Base-by-base conservation (phyloP, 2,888 invertebrate genomes). In the Helicoverpa assulta region DNA sequence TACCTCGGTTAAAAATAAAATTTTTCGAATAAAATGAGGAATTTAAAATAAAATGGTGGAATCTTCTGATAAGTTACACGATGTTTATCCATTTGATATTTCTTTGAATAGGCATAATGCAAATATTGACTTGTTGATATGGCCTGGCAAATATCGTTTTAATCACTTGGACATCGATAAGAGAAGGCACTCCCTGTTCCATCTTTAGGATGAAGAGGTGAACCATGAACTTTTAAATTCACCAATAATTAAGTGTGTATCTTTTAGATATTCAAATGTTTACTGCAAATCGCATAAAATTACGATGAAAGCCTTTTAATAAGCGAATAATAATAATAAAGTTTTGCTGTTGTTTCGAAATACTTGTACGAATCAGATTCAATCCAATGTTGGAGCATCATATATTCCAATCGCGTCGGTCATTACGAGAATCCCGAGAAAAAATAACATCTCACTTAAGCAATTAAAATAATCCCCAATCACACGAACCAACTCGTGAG, bases 401-500 rank as follows among this genome's bases (percentile, higher is more conserved):
- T 40, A 14, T 10, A 33, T 0, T 10, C 4, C 14, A 40, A 40
- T 10, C 40, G 14, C 14, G 14, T 40, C 40, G 40, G 40, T 37
- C 40, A 37, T 26, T 47, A 51, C 16, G 18, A 37, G 33, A 26
- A 56, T 47, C 16, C 43, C 51, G 21, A 21, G 14, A 19, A 76
- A 67, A 67, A 72, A 43, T 33, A 53, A 47, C 33, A n/a, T 55
- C 58, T 65, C 53, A 75, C 58, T 51, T 76, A 59, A 21, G 50
- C 54, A 72, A 76, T 76, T 72, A 76, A 67, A 76, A 71, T 71
- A 75, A 71, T 67, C 77, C 33, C 50, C 18, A 72, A 21, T 40
- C 77, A 67, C 59, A 76, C 61, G 58, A 50, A 56, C 72, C 67
- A 62, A 43, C 62, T 58, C 65, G 1, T 72, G 57, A 55, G 26